A percentile compares a stretch with the other conserved stretches of the same genome.
Evolutionary conservation across 2,888 invertebrate genomes (phyloP).

Genomic region (Rugalucina vietnamica): DNA sequence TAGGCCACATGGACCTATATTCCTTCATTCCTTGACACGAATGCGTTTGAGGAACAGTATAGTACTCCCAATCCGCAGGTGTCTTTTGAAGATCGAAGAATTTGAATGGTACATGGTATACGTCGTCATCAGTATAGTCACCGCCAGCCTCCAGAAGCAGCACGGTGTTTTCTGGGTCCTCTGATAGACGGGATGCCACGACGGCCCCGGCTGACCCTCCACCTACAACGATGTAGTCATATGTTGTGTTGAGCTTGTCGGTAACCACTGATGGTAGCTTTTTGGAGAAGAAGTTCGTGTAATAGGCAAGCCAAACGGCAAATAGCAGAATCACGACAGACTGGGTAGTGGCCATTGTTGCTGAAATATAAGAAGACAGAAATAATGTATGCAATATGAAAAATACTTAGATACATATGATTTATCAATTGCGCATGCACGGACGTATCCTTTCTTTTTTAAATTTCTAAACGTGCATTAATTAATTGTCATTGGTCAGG

Average conservation of each 20-base stretch:
- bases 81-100: conserved; percentile 80
- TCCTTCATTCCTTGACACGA: not conserved
- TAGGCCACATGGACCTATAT: conserved; percentile 93
- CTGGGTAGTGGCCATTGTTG: not conserved
- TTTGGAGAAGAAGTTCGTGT: not conserved
- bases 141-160: conserved; percentile 84
- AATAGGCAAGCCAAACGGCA: not conserved
- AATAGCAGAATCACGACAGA: not conserved
- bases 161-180: conserved; percentile 75
- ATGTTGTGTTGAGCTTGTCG: not conserved
- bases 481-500: too few species aligned
- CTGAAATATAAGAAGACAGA: too few species aligned
- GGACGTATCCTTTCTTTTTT: too few species aligned
- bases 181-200: conserved; percentile 57
- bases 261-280: not conserved
- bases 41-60: conserved; percentile 82
- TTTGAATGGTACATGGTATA: conserved; percentile 84
- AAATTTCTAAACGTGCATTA: too few species aligned
- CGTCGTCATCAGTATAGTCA: conserved; percentile 80
- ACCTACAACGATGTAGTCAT: conserved; percentile 13
- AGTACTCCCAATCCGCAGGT: conserved; percentile 82
- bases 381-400: too few species aligned
- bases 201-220: conserved; percentile 4
- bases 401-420: too few species aligned
- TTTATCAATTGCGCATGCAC: too few species aligned